A percentile compares a stretch with the other conserved stretches of the same genome.
These are phyloP conservation scores for Macrotrachela quadricornifera DNA, from an alignment of 1,140 invertebrate species.

Conservation along the genomic window DNA sequence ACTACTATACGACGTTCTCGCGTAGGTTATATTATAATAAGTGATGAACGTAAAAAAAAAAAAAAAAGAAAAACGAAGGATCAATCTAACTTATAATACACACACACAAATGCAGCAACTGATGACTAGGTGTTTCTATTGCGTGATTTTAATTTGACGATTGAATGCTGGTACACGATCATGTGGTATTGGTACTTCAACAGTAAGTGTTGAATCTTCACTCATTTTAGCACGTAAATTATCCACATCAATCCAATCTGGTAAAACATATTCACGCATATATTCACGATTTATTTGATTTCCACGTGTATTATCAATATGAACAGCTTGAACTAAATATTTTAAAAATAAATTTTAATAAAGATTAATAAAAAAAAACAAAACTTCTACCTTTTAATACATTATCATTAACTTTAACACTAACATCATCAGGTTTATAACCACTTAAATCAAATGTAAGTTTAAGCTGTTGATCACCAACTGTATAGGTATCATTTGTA, in stretches of 20 bases:
- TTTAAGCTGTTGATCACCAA: neutral
- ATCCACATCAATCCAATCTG: conserved; percentile 3
- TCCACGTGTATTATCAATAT: neutral
- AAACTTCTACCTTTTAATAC: neutral
- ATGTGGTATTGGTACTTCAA: conserved; percentile 8
- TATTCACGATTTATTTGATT: conserved; percentile 8
- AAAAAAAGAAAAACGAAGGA: too few relatives aligned
- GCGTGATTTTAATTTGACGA: neutral
- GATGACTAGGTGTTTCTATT: too few relatives aligned
- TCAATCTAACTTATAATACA: too few relatives aligned
- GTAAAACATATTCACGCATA: conserved; percentile 4
- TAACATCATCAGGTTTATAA: conserved; percentile 9
- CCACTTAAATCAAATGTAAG: conserved; percentile 8
- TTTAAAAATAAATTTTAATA: too few relatives aligned
- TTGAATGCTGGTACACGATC: neutral
- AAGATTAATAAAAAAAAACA: too few relatives aligned
- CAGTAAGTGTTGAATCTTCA: conserved; percentile 8
- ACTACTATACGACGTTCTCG: too few relatives aligned
- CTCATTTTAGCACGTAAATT: conserved; percentile 6
- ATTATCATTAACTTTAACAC: conserved; percentile 7
- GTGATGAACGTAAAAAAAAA: too few relatives aligned
- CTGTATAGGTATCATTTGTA: too few relatives aligned
- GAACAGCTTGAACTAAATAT: conserved; percentile 1
- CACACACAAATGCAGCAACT: too few relatives aligned
- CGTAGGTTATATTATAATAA: too few relatives aligned